phyloP scores from a whole-genome alignment of 2,797 vertebrate species.

The Centroberyx gerrardi region DNA sequence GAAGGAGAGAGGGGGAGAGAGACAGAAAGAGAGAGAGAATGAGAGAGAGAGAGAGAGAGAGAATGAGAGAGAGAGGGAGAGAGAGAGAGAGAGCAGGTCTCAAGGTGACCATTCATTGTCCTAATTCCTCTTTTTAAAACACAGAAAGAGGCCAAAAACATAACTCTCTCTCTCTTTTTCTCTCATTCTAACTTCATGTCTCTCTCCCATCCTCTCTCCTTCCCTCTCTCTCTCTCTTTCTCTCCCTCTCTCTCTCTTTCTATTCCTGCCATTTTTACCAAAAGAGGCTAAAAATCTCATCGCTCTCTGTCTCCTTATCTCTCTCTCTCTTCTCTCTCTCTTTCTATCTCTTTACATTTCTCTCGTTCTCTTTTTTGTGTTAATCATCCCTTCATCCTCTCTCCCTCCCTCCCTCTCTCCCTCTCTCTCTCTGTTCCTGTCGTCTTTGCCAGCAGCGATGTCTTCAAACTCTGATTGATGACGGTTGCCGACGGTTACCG shows the following conservation, averaged over 20 bases:
- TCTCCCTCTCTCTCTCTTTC: neutral
- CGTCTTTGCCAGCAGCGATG: conserved; percentile 83
- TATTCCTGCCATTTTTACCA: neutral
- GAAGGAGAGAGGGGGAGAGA: neutral
- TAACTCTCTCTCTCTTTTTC: conserved; percentile 20
- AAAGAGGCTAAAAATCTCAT: conserved; percentile 7
- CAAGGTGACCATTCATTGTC: conserved; percentile 77
- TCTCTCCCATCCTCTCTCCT: neutral
- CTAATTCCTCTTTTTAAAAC: conserved; percentile 78
- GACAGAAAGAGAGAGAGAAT: neutral
- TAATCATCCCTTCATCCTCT: conserved; percentile 39
- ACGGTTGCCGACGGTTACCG: conserved; percentile 77
- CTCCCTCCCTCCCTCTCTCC: conserved; percentile 4
- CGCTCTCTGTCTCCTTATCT: conserved; percentile 3
- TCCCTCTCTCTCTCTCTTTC: neutral
- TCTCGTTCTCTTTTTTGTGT: conserved; percentile 27
- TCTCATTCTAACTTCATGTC: neutral
- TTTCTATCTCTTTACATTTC: conserved; percentile 21
- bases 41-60: neutral
- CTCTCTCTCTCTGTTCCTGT: conserved; percentile 65
- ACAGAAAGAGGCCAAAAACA: conserved; percentile 75
- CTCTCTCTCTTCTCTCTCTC: conserved; percentile 23
- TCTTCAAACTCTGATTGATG: conserved; percentile 85
- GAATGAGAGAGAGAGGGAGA: conserved; percentile 20
- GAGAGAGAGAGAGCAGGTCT: conserved; percentile 54